These are phyloP conservation scores for Parambassis ranga DNA, from an alignment of 2,797 vertebrate species.

Conservation along the genomic window DNA sequence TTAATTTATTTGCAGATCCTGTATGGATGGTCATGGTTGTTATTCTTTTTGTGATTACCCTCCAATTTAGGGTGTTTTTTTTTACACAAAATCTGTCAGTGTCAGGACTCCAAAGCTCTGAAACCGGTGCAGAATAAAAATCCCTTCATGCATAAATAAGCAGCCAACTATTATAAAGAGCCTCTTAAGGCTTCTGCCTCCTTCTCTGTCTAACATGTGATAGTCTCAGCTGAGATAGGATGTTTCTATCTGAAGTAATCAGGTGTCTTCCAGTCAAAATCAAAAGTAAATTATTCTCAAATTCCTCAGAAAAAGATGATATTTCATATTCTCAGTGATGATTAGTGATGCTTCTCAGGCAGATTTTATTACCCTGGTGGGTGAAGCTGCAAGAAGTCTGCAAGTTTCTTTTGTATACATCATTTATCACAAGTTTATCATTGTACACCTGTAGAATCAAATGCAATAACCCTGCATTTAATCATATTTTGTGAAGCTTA, in stretches of 20 bases:
- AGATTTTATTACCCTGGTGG: slow-evolving; percentile 6
- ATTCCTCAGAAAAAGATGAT: not conserved
- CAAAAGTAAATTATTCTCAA: not conserved
- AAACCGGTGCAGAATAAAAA: not conserved
- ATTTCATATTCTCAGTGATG: not conserved
- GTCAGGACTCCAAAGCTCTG: not conserved
- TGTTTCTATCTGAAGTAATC: not conserved
- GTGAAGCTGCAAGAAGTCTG: slow-evolving; percentile 4
- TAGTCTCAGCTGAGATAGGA: not conserved
- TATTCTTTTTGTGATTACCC: not conserved
- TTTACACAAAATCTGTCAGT: not conserved
- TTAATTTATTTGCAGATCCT: slow-evolving; percentile 16
- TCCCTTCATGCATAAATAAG: not conserved
- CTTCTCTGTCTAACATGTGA: not conserved
- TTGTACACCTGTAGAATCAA: not conserved
- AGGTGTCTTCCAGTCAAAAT: not conserved
- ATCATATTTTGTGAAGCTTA: not conserved
- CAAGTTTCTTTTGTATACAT: too few species aligned
- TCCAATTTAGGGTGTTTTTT: not conserved
- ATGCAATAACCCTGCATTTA: not conserved
- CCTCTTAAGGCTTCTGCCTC: not conserved
- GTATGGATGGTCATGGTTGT: not conserved
- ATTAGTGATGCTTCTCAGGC: slow-evolving; percentile 14
- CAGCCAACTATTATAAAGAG: not conserved
- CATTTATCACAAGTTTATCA: too few species aligned